Evolutionary conservation across 2,113 vertebrate species (phyloP).

Genomic region (Zapornia atra): DNA sequence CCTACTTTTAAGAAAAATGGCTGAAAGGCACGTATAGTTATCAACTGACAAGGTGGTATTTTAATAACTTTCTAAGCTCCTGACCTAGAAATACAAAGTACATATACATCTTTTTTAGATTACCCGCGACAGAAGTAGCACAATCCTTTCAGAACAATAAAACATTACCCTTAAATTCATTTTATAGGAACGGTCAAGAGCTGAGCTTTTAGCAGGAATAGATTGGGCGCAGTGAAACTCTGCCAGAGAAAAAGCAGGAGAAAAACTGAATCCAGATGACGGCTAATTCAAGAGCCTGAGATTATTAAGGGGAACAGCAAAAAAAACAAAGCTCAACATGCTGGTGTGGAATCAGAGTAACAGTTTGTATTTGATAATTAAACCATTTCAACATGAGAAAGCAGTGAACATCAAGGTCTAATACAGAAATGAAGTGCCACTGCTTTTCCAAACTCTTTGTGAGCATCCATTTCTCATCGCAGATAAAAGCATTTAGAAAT

Average conservation of each 20-base stretch:
- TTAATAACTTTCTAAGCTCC: constrained; percentile 10
- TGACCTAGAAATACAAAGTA: constrained; percentile 43
- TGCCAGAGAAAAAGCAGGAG: neutral
- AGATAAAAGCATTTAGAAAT: neutral
- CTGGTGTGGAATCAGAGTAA: neutral
- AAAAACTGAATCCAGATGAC: neutral
- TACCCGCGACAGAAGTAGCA: neutral
- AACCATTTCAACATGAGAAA: neutral
- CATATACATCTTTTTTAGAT: neutral
- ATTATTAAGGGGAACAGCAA: no score
- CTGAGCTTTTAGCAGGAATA: neutral
- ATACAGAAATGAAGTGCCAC: neutral
- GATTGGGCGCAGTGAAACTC: neutral
- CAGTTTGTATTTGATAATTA: neutral
- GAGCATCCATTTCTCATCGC: neutral
- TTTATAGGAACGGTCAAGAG: neutral
- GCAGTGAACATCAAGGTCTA: neutral
- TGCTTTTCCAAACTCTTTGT: neutral
- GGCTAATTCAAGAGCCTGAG: neutral
- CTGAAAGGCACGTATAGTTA: constrained; percentile 26
- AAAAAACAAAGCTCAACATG: neutral
- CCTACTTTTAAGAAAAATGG: constrained; percentile 38
- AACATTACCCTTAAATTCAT: neutral
- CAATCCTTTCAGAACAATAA: neutral
- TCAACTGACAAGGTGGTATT: constrained; percentile 27